Evolutionary conservation across 2,113 vertebrate species (phyloP).

Genomic region (Gavia stellata): DNA sequence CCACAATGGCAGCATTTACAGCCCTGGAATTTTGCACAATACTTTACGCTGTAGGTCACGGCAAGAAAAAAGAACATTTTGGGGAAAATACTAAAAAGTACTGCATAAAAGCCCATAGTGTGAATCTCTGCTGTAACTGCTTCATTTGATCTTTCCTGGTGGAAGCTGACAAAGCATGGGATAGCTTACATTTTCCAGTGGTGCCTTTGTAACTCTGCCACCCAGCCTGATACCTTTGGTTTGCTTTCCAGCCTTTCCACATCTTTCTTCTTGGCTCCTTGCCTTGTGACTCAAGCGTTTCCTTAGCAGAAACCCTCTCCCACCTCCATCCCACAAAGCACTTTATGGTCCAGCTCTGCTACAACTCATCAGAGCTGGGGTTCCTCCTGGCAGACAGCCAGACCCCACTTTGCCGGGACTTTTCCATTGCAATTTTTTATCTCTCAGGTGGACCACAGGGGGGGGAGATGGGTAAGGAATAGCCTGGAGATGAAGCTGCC

Average conservation of each 20-base stretch:
- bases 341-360: background rate
- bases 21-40: slow-evolving; percentile 23
- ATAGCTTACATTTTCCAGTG: slow-evolving; percentile 19
- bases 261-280: background rate
- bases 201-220: background rate
- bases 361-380: background rate
- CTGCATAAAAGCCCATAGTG: background rate
- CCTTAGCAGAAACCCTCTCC: background rate
- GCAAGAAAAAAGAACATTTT: background rate
- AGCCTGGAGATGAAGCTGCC: background rate
- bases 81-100: background rate
- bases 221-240: background rate
- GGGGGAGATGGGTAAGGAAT: background rate
- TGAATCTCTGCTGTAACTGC: background rate
- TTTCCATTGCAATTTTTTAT: background rate
- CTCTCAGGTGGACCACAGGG: background rate
- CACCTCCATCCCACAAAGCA: background rate
- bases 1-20: background rate
- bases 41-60: background rate
- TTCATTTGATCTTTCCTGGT: slow-evolving; percentile 16
- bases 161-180: background rate
- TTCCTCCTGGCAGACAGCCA: background rate
- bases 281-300: slow-evolving; percentile 1
- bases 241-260: slow-evolving; percentile 25
- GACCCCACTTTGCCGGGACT: background rate